Base-by-base conservation (phyloP, 2,797 vertebrate species). In the Taenioides sp. region DNA sequence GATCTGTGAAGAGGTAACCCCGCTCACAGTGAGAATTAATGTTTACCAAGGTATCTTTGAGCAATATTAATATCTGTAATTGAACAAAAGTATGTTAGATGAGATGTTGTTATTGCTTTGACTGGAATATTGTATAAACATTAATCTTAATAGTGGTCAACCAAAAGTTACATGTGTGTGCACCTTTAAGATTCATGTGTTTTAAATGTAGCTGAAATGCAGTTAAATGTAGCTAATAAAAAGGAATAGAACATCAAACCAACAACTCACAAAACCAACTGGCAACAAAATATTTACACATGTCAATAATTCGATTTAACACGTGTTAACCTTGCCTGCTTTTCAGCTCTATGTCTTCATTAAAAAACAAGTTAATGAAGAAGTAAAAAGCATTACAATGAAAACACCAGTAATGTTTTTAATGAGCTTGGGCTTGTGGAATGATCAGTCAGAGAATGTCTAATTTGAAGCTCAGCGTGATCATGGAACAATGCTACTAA, bases 391-490 rank as follows among this genome's bases (percentile, higher is more conserved):
- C 74, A 73, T 75, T 87, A 78, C 84, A 87, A 87, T 85, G 65
- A 82, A 64, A 75, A 73, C 77, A 67, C 72, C 63, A 74, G 82
- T 79, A 75, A 85, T 87, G 69, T 78, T 65, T 74, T 86, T 87
- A 84, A 86, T 87, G 84, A 84, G 76, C 73, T 81, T 80, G 75
- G 81, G 77, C 80, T 72, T 62, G 69, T 87, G 89, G 88, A 90
- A 90, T 88, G 88, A 90, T 88, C 92, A 78, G 86, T 74, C 86
- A 86, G 86, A 90, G 87, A 86, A 79, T 73, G 76, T 85, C 79
- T 87, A 69, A 86, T 81, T 87, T 83, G 70, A 76, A 79, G 81
- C 79, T 71, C 72, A 72, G 80, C 54, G 22, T 62, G 72, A 82
- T 72, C 23, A 76, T 79, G 73, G 80, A 81, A 67, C 49, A 80